These are phyloP conservation scores for Tenodera sinensis DNA, from an alignment of 2,888 invertebrate species.

Conservation along the genomic window DNA sequence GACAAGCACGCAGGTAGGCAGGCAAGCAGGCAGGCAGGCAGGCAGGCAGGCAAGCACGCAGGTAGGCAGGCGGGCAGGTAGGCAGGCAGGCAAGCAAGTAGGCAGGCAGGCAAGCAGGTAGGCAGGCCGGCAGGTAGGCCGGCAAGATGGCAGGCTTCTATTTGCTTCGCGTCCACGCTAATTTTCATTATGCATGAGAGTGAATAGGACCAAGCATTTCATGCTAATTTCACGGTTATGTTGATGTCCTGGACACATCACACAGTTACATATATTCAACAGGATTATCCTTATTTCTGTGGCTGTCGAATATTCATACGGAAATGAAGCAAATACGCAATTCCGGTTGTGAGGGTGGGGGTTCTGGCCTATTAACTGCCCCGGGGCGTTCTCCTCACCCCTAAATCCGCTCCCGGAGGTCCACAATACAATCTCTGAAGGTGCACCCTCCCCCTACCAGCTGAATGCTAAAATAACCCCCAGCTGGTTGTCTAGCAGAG, in stretches of 20 bases:
- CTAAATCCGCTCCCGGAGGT: not conserved
- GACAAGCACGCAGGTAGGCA: too few relatives aligned
- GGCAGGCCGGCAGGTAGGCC: too few relatives aligned
- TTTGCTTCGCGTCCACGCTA: not conserved
- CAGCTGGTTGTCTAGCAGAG: conserved; percentile 22
- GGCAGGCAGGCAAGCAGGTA: too few relatives aligned
- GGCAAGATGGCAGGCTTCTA: too few relatives aligned
- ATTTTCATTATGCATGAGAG: not conserved
- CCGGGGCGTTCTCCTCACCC: not conserved
- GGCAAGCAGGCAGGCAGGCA: too few relatives aligned
- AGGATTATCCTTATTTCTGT: not conserved
- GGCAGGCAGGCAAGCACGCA: too few relatives aligned
- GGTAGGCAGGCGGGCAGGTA: too few relatives aligned
- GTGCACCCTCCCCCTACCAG: not conserved
- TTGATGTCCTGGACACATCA: not conserved
- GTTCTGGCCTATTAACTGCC: not conserved
- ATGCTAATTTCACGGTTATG: not conserved
- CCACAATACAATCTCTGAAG: not conserved
- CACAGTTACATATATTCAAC: not conserved
- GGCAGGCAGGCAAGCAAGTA: too few relatives aligned
- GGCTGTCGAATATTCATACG: not conserved
- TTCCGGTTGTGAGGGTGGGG: not conserved
- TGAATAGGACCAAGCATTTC: not conserved
- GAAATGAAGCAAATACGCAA: not conserved
- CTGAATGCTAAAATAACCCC: conserved; percentile 7